Evolutionary conservation across 2,113 vertebrate genomes (phyloP), one percentile per base, ranked within the genome.

Genomic region (Gnathonemus longibarbis): DNA sequence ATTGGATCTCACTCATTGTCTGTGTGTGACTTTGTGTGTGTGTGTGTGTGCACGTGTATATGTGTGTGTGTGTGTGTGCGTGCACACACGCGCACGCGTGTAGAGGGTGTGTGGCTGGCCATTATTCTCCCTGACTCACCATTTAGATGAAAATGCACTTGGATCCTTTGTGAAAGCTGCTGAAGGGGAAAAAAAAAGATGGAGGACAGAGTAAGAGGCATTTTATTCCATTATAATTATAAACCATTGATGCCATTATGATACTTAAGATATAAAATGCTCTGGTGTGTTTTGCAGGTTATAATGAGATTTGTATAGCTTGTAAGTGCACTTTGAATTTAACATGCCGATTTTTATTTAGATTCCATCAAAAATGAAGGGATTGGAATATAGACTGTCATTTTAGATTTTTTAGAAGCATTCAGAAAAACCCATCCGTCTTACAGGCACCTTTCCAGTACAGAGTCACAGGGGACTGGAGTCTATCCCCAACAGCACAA

Each of bases 1-100:
- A 70, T 56, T 87, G 80, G 88, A 89, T 93, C 91, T 91, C 49
- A 89, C 89, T 92, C 39, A 46, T 50, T 86, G 84, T 91, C 89
- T 90, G 88, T 24, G 17, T 24, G 39, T 19, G 5, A 5, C 1
- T 77, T 35, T 89, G 91, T 80, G 13, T 70, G 19, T 9, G 91
- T 84, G 17, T 84, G 90, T 84, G 91, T 39, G 83, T 58, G n/a
- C 88, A 90, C 70, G 9, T 62, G 17, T 9, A 91, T 84, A 13
- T 84, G 90, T 84, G 91, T 48, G 45, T 56, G 53, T 48, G 9
- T 48, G 9, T 2, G 49, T 15, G 49, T 3, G 49, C 13, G 49
- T 15, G 48, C 39, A 39, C 39, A 39, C 17, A 19, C 15, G 88
- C 91, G 91, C 87, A 62, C 88, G 91, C 80, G 10, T 85, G 91